Conservation (phyloP, 2,888 invertebrate genomes). For the Dyspetes luteomarginatus region DNA sequence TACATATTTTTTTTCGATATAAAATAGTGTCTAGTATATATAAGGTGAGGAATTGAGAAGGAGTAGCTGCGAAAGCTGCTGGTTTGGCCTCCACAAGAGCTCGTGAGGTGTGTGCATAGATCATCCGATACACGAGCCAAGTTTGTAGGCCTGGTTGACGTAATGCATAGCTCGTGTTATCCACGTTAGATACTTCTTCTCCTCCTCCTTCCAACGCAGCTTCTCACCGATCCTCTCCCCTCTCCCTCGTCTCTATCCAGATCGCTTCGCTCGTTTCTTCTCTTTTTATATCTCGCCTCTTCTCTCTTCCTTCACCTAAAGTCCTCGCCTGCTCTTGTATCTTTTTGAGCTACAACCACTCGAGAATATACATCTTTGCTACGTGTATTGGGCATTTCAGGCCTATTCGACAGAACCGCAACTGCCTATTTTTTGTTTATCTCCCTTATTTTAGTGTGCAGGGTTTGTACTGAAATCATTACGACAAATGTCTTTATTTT, state of each 20-base stretch:
- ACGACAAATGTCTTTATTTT: too few relatives aligned
- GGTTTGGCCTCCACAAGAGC: constrained; percentile 46
- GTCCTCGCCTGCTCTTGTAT: not conserved
- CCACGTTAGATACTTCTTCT: constrained; percentile 47
- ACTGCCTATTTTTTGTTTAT: too few relatives aligned
- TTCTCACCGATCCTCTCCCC: constrained; percentile 3
- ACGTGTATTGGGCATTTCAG: too few relatives aligned
- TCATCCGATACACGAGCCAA: constrained; percentile 65
- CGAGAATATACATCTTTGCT: not conserved
- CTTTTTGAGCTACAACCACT: not conserved
- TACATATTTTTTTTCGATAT: too few relatives aligned
- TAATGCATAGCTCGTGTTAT: constrained; percentile 64
- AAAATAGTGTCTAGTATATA: not conserved
- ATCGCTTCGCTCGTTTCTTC: constrained; percentile 34
- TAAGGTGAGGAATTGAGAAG: constrained; percentile 46
- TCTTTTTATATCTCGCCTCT: not conserved
- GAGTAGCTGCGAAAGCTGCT: constrained; percentile 49
- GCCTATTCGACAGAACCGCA: too few relatives aligned
- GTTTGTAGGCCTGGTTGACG: constrained; percentile 64
- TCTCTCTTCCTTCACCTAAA: not conserved
- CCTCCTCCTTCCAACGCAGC: not conserved
- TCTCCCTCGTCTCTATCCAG: constrained; percentile 17
- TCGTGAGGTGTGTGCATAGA: constrained; percentile 53
- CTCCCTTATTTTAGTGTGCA: too few relatives aligned
- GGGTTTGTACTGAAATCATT: too few relatives aligned